Conservation (phyloP, 2,797 vertebrate species). For the Pseudochromis fuscus region DNA sequence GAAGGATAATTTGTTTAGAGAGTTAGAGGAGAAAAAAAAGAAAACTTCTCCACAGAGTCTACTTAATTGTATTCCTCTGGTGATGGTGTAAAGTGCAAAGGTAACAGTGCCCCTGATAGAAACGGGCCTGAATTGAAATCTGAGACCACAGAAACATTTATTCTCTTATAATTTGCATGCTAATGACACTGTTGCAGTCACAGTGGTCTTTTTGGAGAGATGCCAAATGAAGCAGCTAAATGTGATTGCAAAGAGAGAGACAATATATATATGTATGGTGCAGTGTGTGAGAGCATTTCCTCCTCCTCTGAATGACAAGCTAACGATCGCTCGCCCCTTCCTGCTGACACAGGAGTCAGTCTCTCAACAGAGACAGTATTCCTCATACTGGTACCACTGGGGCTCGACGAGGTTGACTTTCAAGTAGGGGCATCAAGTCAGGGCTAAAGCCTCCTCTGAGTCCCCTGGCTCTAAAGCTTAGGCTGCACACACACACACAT, state of each 20-base stretch:
- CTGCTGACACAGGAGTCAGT: slow-evolving; percentile 42
- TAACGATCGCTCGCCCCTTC: slow-evolving; percentile 27
- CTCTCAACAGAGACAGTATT: slow-evolving; percentile 38
- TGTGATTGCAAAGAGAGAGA: background rate
- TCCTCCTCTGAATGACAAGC: slow-evolving; percentile 22
- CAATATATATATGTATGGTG: background rate
- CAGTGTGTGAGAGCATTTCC: slow-evolving; percentile 12
- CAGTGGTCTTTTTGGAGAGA: background rate
- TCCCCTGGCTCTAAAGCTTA: slow-evolving; percentile 68
- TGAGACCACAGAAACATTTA: slow-evolving; percentile 5
- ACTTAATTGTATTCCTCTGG: slow-evolving; percentile 48
- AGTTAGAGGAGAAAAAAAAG: slow-evolving; percentile 22
- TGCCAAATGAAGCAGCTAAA: slow-evolving; percentile 8
- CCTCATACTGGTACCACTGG: slow-evolving; percentile 33
- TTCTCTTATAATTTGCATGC: slow-evolving; percentile 6
- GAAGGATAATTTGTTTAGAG: slow-evolving; percentile 67
- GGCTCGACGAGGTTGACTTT: slow-evolving; percentile 62
- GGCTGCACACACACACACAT: slow-evolving; percentile 16
- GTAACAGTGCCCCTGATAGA: slow-evolving; percentile 24
- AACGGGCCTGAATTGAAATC: slow-evolving; percentile 13
- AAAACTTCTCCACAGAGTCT: slow-evolving; percentile 28
- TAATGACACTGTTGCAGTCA: slow-evolving; percentile 29
- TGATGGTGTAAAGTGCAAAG: slow-evolving; percentile 59
- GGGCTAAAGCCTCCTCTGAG: slow-evolving; percentile 56
- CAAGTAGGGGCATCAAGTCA: slow-evolving; percentile 56